Percentiles rank a stretch among this genome's conserved stretches.
Conservation (phyloP, 2,888 invertebrate genomes). For the Dicycla oo region DNA sequence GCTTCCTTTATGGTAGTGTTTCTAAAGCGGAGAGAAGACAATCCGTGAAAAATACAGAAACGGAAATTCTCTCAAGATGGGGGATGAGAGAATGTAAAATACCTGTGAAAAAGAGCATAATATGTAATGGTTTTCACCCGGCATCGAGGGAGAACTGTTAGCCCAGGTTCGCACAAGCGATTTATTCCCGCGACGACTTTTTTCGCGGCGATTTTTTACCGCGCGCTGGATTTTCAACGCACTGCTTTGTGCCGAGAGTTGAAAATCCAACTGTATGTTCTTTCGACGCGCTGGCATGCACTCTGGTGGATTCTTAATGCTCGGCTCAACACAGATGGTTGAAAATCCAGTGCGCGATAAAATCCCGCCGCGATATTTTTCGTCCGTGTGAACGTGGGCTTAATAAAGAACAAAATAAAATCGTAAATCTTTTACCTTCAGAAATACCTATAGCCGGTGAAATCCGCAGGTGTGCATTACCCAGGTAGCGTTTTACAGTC, state of each 20-base stretch:
- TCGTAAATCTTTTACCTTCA: neutral
- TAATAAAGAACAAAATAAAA: constrained; percentile 5
- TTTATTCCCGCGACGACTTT: too few relatives aligned
- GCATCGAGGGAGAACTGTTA: neutral
- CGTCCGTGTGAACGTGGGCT: too few relatives aligned
- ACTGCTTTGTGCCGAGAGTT: too few relatives aligned
- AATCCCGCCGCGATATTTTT: too few relatives aligned
- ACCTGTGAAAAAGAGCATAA: neutral
- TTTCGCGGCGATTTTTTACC: too few relatives aligned
- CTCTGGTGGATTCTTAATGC: too few relatives aligned
- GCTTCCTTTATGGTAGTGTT: neutral
- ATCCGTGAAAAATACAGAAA: neutral
- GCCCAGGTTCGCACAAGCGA: neutral
- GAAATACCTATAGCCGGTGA: neutral
- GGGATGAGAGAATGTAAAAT: neutral
- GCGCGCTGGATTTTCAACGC: too few relatives aligned
- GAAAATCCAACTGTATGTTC: too few relatives aligned
- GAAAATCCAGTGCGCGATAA: too few relatives aligned
- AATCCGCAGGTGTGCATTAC: neutral
- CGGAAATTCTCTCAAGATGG: neutral
- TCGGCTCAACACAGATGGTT: too few relatives aligned
- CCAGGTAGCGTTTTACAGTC: neutral
- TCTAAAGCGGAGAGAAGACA: neutral
- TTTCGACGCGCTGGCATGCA: too few relatives aligned
- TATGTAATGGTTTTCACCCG: constrained; percentile 1